Evolutionary conservation across 2,888 invertebrate genomes (phyloP), one percentile per base, ranked within the genome.

Genomic region (Polydrusus tereticollis): DNA sequence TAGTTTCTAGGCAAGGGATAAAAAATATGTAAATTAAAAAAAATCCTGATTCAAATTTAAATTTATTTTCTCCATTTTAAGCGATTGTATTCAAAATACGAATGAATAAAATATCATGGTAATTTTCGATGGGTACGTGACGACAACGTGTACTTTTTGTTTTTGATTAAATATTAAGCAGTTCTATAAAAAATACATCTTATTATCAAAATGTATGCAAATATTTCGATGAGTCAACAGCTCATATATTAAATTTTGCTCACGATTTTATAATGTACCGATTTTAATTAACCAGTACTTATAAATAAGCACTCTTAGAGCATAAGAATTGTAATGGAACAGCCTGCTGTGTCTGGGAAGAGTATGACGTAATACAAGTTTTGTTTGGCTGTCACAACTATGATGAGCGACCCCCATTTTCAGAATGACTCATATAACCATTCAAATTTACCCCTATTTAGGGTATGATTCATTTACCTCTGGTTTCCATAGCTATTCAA

Each of bases 361-460:
- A 10, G 16, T 14, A 47, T 58, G 45, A 47, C 63, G 52, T 63
- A 55, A 63, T 63, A 57, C 50, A 12, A 26, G 57, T 45, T 60
- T 65, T 62, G 60, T 57, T 55, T 47, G 20, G 59, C 43, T 58
- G 58, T 62, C 71, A 67, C 60, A 57, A 47, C 41, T 41, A 62
- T 71, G 50, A 67, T 36, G 58, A 43, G 60, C 38, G 23, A 41
- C 63, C 72, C 72, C 62, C 68, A 72, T 72, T 58, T 52, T 14
- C 26, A 47, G 16, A 62, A 47, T 72, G 72, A 72, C 50, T 72
- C 72, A 72, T 20, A 43, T 47, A 63, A 45, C 62, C 57, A 72
- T 72, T 72, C 63, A 71, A 68, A 68, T 57, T 63, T 72, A 72
- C 72, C 72, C 72, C 58, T 72, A 58, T 68, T 72, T 72, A 29